These are phyloP conservation scores for Upupa epops DNA, from an alignment of 2,113 vertebrate genomes.

Conservation along the genomic window DNA sequence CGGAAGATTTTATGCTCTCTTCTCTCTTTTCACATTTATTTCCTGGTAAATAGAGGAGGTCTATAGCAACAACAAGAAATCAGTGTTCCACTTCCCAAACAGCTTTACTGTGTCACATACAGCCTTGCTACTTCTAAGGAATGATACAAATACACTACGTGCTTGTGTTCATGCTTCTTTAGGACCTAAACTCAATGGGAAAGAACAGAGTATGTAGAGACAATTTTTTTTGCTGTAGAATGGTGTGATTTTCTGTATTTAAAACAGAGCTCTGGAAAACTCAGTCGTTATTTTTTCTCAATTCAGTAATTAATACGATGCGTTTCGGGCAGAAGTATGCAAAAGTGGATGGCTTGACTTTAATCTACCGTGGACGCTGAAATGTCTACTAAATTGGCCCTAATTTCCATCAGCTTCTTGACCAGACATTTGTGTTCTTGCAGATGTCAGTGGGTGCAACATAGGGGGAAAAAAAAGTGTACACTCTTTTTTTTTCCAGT, in stretches of 20 bases:
- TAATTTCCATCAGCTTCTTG: slow-evolving; percentile 72
- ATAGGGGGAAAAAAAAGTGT: not conserved
- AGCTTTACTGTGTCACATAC: not conserved
- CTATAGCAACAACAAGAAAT: not conserved
- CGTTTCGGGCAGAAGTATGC: not conserved
- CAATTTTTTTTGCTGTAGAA: not conserved
- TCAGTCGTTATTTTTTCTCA: not conserved
- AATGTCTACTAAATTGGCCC: slow-evolving; percentile 58
- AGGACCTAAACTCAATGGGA: not conserved
- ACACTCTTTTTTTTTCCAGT: slow-evolving; percentile 53
- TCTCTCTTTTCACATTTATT: not conserved
- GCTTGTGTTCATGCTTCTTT: not conserved
- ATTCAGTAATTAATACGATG: not conserved
- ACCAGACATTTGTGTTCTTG: slow-evolving; percentile 67
- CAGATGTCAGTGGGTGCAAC: slow-evolving; percentile 58
- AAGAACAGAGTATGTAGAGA: not conserved
- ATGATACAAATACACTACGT: not conserved
- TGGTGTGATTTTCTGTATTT: not conserved
- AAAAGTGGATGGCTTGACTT: not conserved
- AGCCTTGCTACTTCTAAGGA: not conserved
- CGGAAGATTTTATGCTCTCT: not conserved
- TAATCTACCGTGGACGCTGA: not conserved
- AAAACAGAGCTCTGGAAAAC: not conserved
- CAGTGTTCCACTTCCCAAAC: not conserved
- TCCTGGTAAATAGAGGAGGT: not conserved